These are phyloP conservation scores for Conus ventricosus DNA, from an alignment of 1,140 invertebrate genomes.

Conservation along the genomic window DNA sequence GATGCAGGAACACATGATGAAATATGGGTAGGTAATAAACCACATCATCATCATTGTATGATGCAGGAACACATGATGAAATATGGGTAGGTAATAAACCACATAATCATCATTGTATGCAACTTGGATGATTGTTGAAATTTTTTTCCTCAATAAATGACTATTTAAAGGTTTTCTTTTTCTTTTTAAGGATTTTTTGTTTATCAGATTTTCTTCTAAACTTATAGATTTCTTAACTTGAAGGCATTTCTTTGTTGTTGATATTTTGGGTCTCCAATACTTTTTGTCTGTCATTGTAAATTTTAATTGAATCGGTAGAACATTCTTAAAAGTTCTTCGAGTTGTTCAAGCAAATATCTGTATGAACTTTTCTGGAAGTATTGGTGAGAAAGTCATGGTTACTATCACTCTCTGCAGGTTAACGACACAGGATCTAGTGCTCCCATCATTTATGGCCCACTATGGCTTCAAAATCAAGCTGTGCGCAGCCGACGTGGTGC, in stretches of 20 bases:
- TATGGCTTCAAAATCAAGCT: constrained; percentile 88
- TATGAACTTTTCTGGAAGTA: too few species aligned
- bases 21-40: constrained; percentile 79
- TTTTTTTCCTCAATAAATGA: constrained; percentile 65
- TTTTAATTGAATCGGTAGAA: too few species aligned
- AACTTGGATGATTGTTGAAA: constrained; percentile 85
- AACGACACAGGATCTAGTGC: constrained; percentile 76
- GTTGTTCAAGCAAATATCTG: too few species aligned
- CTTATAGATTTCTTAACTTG: too few species aligned
- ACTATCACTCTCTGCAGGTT: constrained; percentile 73
- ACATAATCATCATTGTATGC: constrained; percentile 64
- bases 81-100: constrained; percentile 78
- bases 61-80: constrained; percentile 85
- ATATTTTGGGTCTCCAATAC: too few species aligned
- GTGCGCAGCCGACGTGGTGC: constrained; percentile 89
- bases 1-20: constrained; percentile 84
- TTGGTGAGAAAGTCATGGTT: too few species aligned
- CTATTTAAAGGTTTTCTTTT: too few species aligned
- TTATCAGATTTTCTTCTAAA: too few species aligned
- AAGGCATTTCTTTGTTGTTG: too few species aligned
- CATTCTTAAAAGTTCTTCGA: too few species aligned
- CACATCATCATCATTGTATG: constrained; percentile 66
- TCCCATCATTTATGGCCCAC: constrained; percentile 85
- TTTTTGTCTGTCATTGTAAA: too few species aligned
- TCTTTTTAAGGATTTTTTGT: too few species aligned